Evolutionary conservation across 1,140 invertebrate genomes (phyloP), one percentile per base, ranked within the genome.

Genomic region (Brachionus paranguensis): DNA sequence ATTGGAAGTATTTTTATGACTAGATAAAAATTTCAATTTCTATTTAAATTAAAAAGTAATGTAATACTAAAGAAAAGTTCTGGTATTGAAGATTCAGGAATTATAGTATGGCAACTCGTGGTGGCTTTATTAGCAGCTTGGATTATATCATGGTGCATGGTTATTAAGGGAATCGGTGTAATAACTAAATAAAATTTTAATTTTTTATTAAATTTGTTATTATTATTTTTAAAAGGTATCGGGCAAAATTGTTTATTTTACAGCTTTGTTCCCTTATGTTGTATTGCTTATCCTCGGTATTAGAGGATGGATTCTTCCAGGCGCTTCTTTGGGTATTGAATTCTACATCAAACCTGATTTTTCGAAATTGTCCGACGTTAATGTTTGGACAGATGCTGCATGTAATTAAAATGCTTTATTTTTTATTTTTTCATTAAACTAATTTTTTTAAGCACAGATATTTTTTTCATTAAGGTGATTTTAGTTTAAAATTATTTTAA

Each of bases 21-120:
- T 93, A 1, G 88, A 91, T 0, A 91, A 92, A 41, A 95, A 94
- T 74, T 17, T 74, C 12, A 78, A 78, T 72, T 55, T 20, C 14
- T 83, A 37, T 20, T 45, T 55, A 20, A 72, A 41, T 84, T 50
- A 55, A 50, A 83, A 70, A 84, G 81, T 33, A 70, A 84, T 53
- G 60, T 37, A 3, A 70, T 84, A 20, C 33, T 84, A 24, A 53
- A 84, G 24, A 74, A 64, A 29, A 78, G 65, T 7, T n/a, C 12
- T 14, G 81, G 83, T 10, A 84, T 85, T 50, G 83, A 84, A 45
- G 55, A 85, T 10, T 20, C 81, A n/a, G 84, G 84, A 14, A 37
- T 20, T 20, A 27, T 85, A 14, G 79, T 83, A 11, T 55, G 79
- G 83, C 79, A 85, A 41, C 20, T 85, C 5, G 14, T 84, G 37